Evolutionary conservation across 2,888 invertebrate genomes (phyloP).

Genomic region (Mermis nigrescens): DNA sequence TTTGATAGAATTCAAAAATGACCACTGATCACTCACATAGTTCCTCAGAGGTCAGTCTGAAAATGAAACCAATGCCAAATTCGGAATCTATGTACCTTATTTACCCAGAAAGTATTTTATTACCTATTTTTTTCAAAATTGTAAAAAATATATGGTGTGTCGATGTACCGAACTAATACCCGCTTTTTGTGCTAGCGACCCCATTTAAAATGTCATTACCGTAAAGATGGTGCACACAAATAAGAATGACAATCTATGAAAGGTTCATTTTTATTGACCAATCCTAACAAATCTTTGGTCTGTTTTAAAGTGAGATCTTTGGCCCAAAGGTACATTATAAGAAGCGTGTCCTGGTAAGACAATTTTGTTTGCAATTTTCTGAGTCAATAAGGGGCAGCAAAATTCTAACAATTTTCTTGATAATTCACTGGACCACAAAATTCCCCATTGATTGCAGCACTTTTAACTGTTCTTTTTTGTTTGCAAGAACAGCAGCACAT

Average conservation of each 20-base stretch:
- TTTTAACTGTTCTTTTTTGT: not conserved
- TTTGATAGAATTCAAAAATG: not conserved
- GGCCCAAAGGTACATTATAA: not conserved
- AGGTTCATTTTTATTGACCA: not conserved
- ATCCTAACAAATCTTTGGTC: not conserved
- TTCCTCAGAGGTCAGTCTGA: not conserved
- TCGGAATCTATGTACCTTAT: not conserved
- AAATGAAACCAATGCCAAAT: not conserved
- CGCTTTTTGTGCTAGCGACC: no score
- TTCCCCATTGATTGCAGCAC: not conserved
- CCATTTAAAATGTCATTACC: no score
- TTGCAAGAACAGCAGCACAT: not conserved
- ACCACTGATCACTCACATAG: not conserved
- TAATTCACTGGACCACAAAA: not conserved
- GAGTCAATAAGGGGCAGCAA: not conserved
- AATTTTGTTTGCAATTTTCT: not conserved
- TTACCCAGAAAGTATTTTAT: not conserved
- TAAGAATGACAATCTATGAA: not conserved
- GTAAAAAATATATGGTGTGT: not conserved
- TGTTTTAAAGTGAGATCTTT: not conserved
- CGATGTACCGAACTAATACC: not conserved
- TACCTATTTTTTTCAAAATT: not conserved
- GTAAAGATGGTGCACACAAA: not conserved
- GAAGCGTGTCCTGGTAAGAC: not conserved
- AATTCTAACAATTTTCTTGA: not conserved